These are phyloP conservation scores for Phalanger gymnotis DNA, from an alignment of 2,797 vertebrate species.

Conservation along the genomic window DNA sequence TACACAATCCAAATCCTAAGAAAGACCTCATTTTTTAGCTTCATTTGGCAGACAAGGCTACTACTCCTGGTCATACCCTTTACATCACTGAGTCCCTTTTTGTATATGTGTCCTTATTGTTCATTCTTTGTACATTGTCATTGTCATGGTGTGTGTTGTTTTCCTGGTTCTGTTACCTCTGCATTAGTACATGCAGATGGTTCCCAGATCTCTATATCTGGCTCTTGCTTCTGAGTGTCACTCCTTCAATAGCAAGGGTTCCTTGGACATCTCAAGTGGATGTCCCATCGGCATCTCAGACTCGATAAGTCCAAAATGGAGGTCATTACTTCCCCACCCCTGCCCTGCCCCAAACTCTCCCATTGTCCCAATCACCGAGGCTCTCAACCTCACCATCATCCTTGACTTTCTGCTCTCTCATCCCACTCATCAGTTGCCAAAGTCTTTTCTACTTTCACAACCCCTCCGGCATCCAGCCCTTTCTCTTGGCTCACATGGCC, in stretches of 20 bases:
- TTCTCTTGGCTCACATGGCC: background rate
- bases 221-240: background rate
- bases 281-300: background rate
- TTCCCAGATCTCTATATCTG: background rate
- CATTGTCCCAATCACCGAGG: background rate
- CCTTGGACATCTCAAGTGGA: too few species aligned
- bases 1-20: background rate
- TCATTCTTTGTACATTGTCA: background rate
- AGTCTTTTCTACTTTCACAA: background rate
- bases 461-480: background rate
- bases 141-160: background rate
- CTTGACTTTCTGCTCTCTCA: background rate
- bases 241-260: background rate
- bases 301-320: background rate
- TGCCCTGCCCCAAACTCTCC: background rate
- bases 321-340: background rate
- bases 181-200: background rate
- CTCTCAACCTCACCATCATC: background rate
- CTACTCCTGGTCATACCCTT: background rate
- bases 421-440: background rate
- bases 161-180: background rate
- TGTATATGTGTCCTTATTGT: background rate
- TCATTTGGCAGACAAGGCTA: background rate
- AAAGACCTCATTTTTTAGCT: background rate
- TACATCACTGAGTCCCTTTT: background rate